phyloP scores from a whole-genome alignment of 1,140 invertebrate genomes.

The Drosophila lini region DNA sequence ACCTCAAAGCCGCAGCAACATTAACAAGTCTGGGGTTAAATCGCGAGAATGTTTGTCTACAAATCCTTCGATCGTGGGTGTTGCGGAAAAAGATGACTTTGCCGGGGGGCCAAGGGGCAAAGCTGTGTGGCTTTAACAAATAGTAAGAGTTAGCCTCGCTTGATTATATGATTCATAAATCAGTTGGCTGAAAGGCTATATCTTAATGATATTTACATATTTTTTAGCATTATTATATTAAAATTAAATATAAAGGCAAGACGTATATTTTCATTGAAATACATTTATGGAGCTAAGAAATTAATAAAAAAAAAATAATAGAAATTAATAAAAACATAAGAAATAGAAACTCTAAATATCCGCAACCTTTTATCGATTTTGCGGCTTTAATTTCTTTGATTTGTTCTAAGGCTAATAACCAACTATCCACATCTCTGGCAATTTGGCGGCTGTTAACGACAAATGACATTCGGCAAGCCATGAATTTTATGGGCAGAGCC shows the following conservation, averaged over 20 bases:
- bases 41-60: constrained; percentile 31
- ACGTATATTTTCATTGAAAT: neutral
- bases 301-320: no score
- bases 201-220: constrained; percentile 2
- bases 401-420: neutral
- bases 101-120: constrained; percentile 6
- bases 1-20: constrained; percentile 12
- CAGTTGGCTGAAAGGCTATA: neutral
- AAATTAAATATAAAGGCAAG: no score
- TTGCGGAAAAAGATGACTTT: constrained; percentile 16
- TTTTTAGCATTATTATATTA: neutral
- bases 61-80: constrained; percentile 26
- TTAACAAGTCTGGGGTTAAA: constrained; percentile 37
- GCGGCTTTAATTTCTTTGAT: constrained; percentile 44
- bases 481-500: constrained; percentile 69
- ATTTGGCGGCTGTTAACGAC: constrained; percentile 73
- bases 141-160: neutral
- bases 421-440: constrained; percentile 15
- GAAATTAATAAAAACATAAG: no score
- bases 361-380: constrained; percentile 20
- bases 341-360: neutral
- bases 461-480: constrained; percentile 76
- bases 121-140: constrained; percentile 3
- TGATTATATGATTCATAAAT: constrained; percentile 9
- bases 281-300: no score